Evolutionary conservation across 2,888 invertebrate genomes (phyloP), one percentile per base, ranked within the genome.

Genomic region (Hoplodrina blanda): DNA sequence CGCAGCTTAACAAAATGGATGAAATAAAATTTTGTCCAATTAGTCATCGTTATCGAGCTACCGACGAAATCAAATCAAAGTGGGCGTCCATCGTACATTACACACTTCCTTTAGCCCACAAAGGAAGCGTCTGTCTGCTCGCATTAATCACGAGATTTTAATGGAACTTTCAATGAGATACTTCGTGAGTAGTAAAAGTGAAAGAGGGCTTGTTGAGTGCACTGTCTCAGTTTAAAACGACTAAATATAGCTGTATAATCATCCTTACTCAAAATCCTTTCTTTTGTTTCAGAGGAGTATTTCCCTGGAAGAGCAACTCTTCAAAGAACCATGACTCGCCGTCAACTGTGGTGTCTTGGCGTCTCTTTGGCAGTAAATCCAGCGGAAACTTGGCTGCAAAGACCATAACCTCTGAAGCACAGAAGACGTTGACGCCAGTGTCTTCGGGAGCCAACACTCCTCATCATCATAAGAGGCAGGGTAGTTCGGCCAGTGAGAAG

Each of bases 401-500:
- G 82, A 86, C 89, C 33, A 70, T 91, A 57, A 88, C 77, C 44
- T 78, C 90, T 0, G 95, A 95, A 59, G 88, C 87, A 0, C 94
- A 92, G 82, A 94, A 93, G 74, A 88, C 91, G 1, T 77, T 94
- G 62, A 91, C 91, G 0, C 95, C 95, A 0, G 90, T 90, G 0
- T 93, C 95, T 0, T 95, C 95, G 0, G 92, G 90, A 1, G 89
- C 92, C 0, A 92, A 94, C 79, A 94, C 97, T 62, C 94, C 95
- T 8, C 91, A 94, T 60, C 94, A 94, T 76, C 95, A 95, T 83
- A 93, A 91, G 85, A 86, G 95, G 69, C 95, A 96, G 81, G 95
- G 94, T 10, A 96, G 96, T 69, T 95, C 96, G 0, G 95, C 96
- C 37, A 96, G 96, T 78, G 96, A 96, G 88, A 96, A 96, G 87